Evolutionary conservation across 2,888 invertebrate genomes (phyloP), one percentile per base, ranked within the genome.

Genomic region (Lasioglossum calceatum): DNA sequence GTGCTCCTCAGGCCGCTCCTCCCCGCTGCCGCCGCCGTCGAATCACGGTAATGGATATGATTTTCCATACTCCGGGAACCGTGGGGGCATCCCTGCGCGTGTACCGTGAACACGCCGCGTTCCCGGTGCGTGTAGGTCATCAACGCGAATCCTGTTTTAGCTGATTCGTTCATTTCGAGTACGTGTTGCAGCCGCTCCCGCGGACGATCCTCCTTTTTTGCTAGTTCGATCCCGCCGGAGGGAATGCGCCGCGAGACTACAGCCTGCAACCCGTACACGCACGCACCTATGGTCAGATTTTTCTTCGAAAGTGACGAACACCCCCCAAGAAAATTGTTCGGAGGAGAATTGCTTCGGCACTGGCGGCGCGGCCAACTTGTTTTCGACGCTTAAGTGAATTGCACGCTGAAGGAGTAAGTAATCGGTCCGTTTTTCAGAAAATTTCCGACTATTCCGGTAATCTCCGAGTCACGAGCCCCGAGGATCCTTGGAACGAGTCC

Each of bases 21-120:
- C 79, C 79, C 14, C 70, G 42, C 32, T 1, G 32, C 32, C 32
- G 32, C 14, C 71, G 39, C 77, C 64, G 36, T 78, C 82, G 79
- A 74, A 82, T 79, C 82, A 54, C 73, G 77, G 64, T 86, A 85
- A 88, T 88, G 82, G 82, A 86, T 76, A 83, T 64, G 86, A 86
- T 71, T 90, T 87, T 85, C 78, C 85, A 61, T 79, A 79, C 84
- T 73, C 12, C 79, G 58, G 74, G 75, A 84, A 84, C 71, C 42
- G 72, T 44, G 61, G 23, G 39, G 42, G 61, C 42, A 50, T 8
- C 72, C 23, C 1, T 39, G 54, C 54, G 81, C 81, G 77, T 76
- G 77, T 78, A 85, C 58, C n/a, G 64, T 64, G 39, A 58, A 58
- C 58, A 79, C 54, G 44, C 39, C 7, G 64, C 27, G 27, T 72